phyloP scores from a whole-genome alignment of 92 coral and sea anemone genomes.

The Porites cylindrica region DNA sequence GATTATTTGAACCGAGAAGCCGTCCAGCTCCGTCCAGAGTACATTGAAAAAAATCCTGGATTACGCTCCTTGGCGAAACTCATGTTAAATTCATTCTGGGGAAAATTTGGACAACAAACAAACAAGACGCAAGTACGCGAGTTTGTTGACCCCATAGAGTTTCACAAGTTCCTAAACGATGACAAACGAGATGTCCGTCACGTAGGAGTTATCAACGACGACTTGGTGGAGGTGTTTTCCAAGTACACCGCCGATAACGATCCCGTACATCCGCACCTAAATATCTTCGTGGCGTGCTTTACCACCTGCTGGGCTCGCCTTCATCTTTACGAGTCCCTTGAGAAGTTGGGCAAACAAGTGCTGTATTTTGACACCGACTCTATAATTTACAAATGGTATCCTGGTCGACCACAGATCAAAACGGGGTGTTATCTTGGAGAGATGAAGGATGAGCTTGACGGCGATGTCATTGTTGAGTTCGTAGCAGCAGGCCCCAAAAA shows the following conservation, averaged over 20 bases:
- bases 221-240: background rate
- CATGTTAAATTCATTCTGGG: too few species aligned
- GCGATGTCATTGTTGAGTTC: background rate
- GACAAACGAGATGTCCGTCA: background rate
- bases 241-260: background rate
- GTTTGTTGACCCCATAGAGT: too few species aligned
- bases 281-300: background rate
- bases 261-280: background rate
- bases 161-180: too few species aligned
- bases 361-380: background rate
- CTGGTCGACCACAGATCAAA: background rate
- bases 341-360: background rate
- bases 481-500: background rate
- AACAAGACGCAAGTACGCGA: too few species aligned
- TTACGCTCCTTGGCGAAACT: background rate
- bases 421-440: background rate
- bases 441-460: background rate
- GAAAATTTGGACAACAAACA: too few species aligned
- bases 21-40: background rate
- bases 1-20: background rate
- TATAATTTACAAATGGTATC: background rate
- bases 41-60: background rate
- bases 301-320: background rate
- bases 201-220: too few species aligned
- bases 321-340: background rate